phyloP scores from a whole-genome alignment of 2,888 invertebrate genomes.

The Orthonychiurus folsomi region DNA sequence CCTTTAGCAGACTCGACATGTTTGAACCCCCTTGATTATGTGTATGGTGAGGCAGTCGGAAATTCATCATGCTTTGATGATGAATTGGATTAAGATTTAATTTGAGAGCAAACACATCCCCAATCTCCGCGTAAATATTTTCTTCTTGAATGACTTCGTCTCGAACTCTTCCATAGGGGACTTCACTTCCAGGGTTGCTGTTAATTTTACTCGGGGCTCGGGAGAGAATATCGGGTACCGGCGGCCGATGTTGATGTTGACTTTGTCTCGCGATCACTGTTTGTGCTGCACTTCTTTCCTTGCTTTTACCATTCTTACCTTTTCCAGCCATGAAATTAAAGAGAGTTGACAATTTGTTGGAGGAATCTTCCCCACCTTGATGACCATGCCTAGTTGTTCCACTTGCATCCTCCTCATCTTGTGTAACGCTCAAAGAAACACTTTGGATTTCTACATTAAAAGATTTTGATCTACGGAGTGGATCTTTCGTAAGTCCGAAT shows the following conservation, averaged over 20 bases:
- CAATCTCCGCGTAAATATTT: slow-evolving; percentile 41
- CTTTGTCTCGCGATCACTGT: background rate
- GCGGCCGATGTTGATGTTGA: background rate
- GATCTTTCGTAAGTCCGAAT: slow-evolving; percentile 32
- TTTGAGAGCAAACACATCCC: slow-evolving; percentile 30
- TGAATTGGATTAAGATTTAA: slow-evolving; percentile 34
- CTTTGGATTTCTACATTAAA: slow-evolving; percentile 39
- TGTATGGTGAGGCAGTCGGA: slow-evolving; percentile 29
- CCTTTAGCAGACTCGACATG: slow-evolving; percentile 34
- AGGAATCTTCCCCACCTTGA: slow-evolving; percentile 25
- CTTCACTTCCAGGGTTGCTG: slow-evolving; percentile 19
- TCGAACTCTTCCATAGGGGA: slow-evolving; percentile 38
- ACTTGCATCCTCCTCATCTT: slow-evolving; percentile 24
- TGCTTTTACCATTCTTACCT: slow-evolving; percentile 20
- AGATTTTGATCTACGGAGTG: slow-evolving; percentile 34
- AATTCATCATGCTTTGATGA: slow-evolving; percentile 32
- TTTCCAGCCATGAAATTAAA: slow-evolving; percentile 37
- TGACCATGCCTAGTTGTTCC: too few relatives aligned
- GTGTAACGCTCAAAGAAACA: slow-evolving; percentile 34
- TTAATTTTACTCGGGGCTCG: background rate
- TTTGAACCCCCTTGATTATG: slow-evolving; percentile 30
- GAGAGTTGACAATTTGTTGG: slow-evolving; percentile 31
- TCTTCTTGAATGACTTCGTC: slow-evolving; percentile 36
- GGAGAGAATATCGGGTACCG: slow-evolving; percentile 17
- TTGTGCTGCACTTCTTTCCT: slow-evolving; percentile 16